Conservation (phyloP, 2,888 invertebrate species). For the Leptopilina syphax region DNA sequence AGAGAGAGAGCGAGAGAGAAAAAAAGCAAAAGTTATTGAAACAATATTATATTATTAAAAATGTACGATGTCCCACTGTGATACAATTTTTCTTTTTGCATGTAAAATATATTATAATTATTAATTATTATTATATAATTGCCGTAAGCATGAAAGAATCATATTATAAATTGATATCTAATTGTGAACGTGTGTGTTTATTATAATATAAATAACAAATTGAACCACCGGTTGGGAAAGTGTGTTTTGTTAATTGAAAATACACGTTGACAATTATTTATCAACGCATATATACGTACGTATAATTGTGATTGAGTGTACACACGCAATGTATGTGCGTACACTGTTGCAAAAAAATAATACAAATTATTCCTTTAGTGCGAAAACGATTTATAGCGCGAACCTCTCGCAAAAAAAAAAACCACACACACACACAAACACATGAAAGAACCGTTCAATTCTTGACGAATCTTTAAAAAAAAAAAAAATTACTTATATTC, state of each 20-base stretch:
- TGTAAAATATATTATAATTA: conserved; percentile 69
- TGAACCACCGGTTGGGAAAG: background rate
- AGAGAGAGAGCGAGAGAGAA: conserved; percentile 33
- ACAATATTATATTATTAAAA: conserved; percentile 71
- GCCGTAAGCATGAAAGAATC: conserved; percentile 69
- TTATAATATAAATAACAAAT: background rate
- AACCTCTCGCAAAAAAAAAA: background rate
- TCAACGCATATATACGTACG: conserved; percentile 43
- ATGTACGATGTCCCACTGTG: conserved; percentile 76
- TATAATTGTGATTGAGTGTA: conserved; percentile 50
- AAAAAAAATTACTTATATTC: background rate
- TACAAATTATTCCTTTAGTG: conserved; percentile 52
- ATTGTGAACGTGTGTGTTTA: conserved; percentile 39
- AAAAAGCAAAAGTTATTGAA: conserved; percentile 58
- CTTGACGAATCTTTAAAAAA: background rate
- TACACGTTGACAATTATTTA: conserved; percentile 12
- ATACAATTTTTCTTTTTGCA: conserved; percentile 76
- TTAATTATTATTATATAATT: conserved; percentile 58
- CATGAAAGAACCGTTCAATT: conserved; percentile 18
- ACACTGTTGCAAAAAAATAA: conserved; percentile 40
- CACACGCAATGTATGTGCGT: conserved; percentile 29
- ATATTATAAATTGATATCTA: conserved; percentile 49
- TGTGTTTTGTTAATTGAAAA: conserved; percentile 1
- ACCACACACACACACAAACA: background rate
- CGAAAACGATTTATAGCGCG: conserved; percentile 48